Evolutionary conservation across 2,888 invertebrate genomes (phyloP).

Genomic region (Melanophora roralis): DNA sequence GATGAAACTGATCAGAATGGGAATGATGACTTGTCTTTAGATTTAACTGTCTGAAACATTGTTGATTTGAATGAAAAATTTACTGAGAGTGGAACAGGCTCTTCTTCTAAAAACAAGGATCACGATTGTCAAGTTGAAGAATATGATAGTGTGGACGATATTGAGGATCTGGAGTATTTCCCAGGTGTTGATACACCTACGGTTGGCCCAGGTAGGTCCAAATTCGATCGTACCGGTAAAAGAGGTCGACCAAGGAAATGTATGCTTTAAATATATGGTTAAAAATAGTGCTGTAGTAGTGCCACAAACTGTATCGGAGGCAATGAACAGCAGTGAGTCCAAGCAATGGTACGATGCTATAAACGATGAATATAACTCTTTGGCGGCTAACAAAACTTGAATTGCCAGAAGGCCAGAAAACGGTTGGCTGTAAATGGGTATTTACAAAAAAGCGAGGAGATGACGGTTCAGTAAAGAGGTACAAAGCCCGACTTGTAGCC

Average conservation of each 20-base stretch:
- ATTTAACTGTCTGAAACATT: not conserved
- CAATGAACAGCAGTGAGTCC: slow-evolving; percentile 46
- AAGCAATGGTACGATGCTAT: slow-evolving; percentile 46
- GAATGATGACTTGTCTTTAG: not conserved
- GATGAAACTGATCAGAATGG: not conserved
- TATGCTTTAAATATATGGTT: too few relatives aligned
- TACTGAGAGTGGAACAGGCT: too few relatives aligned
- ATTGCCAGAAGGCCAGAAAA: not conserved
- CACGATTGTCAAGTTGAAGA: not conserved
- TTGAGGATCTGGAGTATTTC: not conserved
- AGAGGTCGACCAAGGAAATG: slow-evolving; percentile 33
- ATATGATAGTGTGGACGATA: not conserved
- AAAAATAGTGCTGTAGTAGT: slow-evolving; percentile 31
- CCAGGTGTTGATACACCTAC: not conserved
- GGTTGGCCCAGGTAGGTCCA: slow-evolving; percentile 22
- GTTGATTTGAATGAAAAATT: not conserved
- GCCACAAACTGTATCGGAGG: slow-evolving; percentile 53
- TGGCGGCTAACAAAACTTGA: not conserved
- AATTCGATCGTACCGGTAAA: slow-evolving; percentile 17
- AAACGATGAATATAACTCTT: slow-evolving; percentile 45
- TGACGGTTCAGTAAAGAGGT: not conserved
- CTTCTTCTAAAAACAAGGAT: not conserved
- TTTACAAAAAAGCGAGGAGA: not conserved
- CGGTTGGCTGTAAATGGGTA: not conserved
- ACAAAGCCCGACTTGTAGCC: not conserved